phyloP scores from a whole-genome alignment of 2,888 invertebrate genomes.

The Thyatira batis region DNA sequence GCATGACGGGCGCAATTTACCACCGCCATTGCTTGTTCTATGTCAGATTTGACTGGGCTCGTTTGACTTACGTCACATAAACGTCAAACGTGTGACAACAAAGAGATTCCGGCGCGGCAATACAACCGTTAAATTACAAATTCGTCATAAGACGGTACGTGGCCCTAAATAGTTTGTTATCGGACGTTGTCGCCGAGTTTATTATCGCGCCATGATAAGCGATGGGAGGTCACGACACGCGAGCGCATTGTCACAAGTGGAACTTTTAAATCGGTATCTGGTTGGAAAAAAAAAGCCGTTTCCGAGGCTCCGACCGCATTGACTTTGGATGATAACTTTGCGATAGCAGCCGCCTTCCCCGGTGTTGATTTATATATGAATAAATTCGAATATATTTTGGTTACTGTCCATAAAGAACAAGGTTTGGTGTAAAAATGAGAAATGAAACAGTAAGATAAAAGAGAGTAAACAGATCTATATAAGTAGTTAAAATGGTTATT shows the following conservation, averaged over 20 bases:
- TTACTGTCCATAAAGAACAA: not conserved
- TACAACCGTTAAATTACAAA: constrained; percentile 29
- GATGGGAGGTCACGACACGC: not conserved
- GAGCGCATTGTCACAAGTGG: constrained; percentile 20
- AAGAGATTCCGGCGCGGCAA: constrained; percentile 13
- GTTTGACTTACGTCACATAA: constrained; percentile 6
- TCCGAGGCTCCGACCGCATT: constrained; percentile 5
- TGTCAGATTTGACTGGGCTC: not conserved
- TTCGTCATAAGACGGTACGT: constrained; percentile 19
- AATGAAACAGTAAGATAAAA: no score
- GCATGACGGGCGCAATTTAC: not conserved
- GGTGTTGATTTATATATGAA: not conserved
- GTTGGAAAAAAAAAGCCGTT: constrained; percentile 7
- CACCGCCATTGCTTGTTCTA: not conserved
- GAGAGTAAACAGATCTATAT: no score
- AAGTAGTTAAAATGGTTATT: no score
- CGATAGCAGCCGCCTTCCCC: not conserved
- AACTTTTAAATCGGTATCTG: constrained; percentile 13
- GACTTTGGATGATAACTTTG: constrained; percentile 2
- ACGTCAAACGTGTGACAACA: constrained; percentile 1
- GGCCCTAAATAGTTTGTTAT: constrained; percentile 21
- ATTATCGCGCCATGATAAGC: constrained; percentile 32
- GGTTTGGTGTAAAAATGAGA: no score
- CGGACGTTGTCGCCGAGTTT: constrained; percentile 37
- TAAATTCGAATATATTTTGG: not conserved